Base-by-base conservation (phyloP, 2,888 invertebrate species). In the Acrocyrtus sp. region DNA sequence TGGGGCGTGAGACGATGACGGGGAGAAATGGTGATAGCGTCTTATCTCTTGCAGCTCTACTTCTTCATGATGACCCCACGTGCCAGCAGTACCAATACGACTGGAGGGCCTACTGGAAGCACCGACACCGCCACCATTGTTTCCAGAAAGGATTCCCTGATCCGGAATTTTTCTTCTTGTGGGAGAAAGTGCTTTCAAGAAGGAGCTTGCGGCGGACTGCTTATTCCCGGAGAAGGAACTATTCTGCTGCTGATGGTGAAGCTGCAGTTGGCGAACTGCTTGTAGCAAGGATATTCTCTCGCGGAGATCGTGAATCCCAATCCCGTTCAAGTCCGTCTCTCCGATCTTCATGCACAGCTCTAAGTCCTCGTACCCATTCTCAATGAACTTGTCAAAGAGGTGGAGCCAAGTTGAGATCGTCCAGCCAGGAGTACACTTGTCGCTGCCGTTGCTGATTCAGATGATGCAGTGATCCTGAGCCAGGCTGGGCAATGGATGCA, bases 251-350 rank as follows among this genome's bases (percentile, higher is more conserved):
- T 66, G 66, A 22, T 65, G 56, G 60, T 74, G 69, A 21, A 66
- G 72, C 60, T 78, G 76, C 21, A 78, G 69, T 53, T 78, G 74
- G 56, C 78, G 67, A n/a, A 76, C 70, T 22, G 77, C 78, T 70
- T 78, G 77, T 57, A 80, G 80, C 27, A 80, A 62, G 29, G 72
- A 74, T 39, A 80, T 69, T 45, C 77, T 74, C 72, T 80, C 80
- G 51, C 78, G 80, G 39, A 80, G 75, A 63, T 80, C 80, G 8
- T 58, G 58, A 12, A 80, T 76, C 34, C 78, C 78, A 24, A 80
- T 78, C 48, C 75, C 74, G 26, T 75, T 74, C 56, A 80, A 67
- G 70, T 80, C 78, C n/a, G 74, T 61, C 61, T 80, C 78, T 8
- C 80, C 76, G 53, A 80, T 77, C 67, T 77, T 75, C 48, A 60